Evolutionary conservation across 2,888 invertebrate genomes (phyloP), one percentile per base, ranked within the genome.

Genomic region (Ophion ventricosus): DNA sequence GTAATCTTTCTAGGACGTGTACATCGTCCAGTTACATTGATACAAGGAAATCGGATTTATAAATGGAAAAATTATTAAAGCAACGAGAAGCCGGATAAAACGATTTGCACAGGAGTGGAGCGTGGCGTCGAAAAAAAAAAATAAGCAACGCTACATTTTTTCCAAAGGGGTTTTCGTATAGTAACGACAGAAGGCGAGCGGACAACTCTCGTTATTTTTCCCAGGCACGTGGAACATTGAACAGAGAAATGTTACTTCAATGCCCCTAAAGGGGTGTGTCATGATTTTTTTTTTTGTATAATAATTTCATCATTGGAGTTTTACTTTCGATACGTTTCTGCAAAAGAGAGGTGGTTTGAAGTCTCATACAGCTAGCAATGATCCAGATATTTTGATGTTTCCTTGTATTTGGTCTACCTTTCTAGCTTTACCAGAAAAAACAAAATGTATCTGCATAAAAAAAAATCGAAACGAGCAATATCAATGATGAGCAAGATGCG

Each of bases 191-290:
- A 61, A 85, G 80, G 70, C 82, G 72, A 64, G 67, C 72, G 20
- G 73, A 69, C 78, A 63, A 54, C 40, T 57, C 35, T 59, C 49
- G 54, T 29, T 43, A 80, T 67, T 73, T 63, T 49, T 66, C 10
- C 49, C 76, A 1, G 72, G 17, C 20, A 61, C 82, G 63, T 40
- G 61, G 61, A 76, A 82, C 78, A 61, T 20, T 61, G 67, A 54
- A 59, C 79, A 70, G 85, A 87, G 85, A 82, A 86, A 86, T 87
- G 84, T 70, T 64, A 83, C 82, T 86, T 86, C 85, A 87, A 87
- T 82, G 85, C 85, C 7, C 10, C 74, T 78, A 77, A 82, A 7
- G 35, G 8, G 35, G 82, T 63, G 67, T 79, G 73, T 72, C 74
- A 54, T 23, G 29, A 56, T 59, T 67, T 73, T 73, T 87, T 79